These are phyloP conservation scores for Cromileptes altivelis DNA, from an alignment of 2,113 vertebrate species.

Conservation along the genomic window DNA sequence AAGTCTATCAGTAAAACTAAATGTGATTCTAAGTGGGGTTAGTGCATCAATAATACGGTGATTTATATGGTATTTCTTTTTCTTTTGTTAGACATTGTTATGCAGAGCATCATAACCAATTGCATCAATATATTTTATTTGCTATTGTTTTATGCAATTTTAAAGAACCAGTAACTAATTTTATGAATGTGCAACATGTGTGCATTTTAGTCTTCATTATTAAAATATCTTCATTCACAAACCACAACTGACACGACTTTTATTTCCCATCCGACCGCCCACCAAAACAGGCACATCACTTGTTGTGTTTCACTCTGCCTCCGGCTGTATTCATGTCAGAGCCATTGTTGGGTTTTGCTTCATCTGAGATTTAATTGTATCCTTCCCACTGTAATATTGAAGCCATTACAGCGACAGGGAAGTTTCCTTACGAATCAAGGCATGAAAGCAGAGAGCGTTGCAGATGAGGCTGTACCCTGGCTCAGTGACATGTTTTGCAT, in stretches of 20 bases:
- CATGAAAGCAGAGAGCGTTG: constrained; percentile 47
- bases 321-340: constrained; percentile 42
- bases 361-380: constrained; percentile 54
- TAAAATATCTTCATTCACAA: constrained; percentile 50
- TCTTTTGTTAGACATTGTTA: background rate
- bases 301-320: constrained; percentile 24
- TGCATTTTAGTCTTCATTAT: constrained; percentile 23
- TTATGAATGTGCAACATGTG: constrained; percentile 15
- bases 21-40: background rate
- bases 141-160: background rate
- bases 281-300: constrained; percentile 17
- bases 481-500: constrained; percentile 59
- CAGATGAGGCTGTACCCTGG: constrained; percentile 41
- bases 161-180: background rate
- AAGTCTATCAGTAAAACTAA: background rate
- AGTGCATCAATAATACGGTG: background rate
- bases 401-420: constrained; percentile 48
- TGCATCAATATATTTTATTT: background rate
- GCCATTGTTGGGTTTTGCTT: constrained; percentile 47
- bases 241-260: constrained; percentile 53
- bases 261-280: constrained; percentile 9
- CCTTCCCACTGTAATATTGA: constrained; percentile 45
- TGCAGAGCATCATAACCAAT: background rate
- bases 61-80: background rate
- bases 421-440: constrained; percentile 52